Evolutionary conservation across 2,888 invertebrate genomes (phyloP).

Genomic region (Patella ulyssiponensis): DNA sequence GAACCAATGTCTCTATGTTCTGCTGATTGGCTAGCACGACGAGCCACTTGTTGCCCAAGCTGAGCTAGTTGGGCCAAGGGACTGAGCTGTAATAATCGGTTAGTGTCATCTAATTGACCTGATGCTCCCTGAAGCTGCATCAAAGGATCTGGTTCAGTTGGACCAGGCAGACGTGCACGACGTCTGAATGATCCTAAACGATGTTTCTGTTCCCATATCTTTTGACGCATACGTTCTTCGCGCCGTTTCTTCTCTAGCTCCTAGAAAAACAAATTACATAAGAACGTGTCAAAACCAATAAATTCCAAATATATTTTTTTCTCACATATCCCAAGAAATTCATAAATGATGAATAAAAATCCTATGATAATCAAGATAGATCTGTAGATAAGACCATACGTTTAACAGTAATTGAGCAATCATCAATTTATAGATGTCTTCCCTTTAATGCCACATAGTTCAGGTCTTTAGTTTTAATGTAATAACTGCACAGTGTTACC

Average conservation of each 20-base stretch:
- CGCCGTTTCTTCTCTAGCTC: conserved; percentile 69
- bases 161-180: conserved; percentile 54
- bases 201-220: conserved; percentile 69
- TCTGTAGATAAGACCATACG: too few species aligned
- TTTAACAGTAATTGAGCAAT: too few species aligned
- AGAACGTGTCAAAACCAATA: too few species aligned
- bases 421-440: too few species aligned
- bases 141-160: conserved; percentile 46
- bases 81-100: conserved; percentile 36
- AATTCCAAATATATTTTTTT: too few species aligned
- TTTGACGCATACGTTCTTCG: conserved; percentile 68
- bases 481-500: too few species aligned
- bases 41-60: conserved; percentile 12
- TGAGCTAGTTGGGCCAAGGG: conserved; percentile 31
- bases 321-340: too few species aligned
- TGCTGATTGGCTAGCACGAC: conserved; percentile 22
- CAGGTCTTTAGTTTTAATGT: too few species aligned
- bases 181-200: conserved; percentile 62
- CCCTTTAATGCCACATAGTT: too few species aligned
- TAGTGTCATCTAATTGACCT: conserved; percentile 31
- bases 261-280: conserved; percentile 39
- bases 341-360: too few species aligned
- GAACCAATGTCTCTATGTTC: conserved; percentile 33
- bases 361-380: too few species aligned
- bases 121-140: conserved; percentile 25